A percentile compares a stretch with the other conserved stretches of the same genome.
These are phyloP conservation scores for Drosophila subpulchrella DNA, from an alignment of 1,140 invertebrate genomes.

Conservation along the genomic window DNA sequence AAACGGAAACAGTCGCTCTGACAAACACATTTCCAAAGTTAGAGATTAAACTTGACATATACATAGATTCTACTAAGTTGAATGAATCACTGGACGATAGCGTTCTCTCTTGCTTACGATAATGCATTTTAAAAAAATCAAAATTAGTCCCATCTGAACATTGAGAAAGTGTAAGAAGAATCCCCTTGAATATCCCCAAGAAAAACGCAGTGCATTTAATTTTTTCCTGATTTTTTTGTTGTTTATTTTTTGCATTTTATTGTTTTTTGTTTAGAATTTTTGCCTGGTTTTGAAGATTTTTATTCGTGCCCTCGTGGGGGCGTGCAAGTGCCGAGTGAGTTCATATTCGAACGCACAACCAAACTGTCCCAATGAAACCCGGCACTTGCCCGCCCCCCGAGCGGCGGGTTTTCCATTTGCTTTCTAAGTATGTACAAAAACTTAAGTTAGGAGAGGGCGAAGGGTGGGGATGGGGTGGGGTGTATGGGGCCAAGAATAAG, in stretches of 20 bases:
- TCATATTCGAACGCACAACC: slow-evolving; percentile 56
- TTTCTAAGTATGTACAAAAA: slow-evolving; percentile 73
- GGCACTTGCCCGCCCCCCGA: slow-evolving; percentile 42
- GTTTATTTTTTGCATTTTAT: slow-evolving; percentile 62
- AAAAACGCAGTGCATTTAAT: slow-evolving; percentile 39
- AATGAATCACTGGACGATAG: too few species aligned
- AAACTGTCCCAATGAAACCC: slow-evolving; percentile 58
- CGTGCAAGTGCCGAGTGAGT: slow-evolving; percentile 35
- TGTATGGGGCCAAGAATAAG: slow-evolving; percentile 15
- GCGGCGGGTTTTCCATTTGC: slow-evolving; percentile 53
- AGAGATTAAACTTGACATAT: too few species aligned
- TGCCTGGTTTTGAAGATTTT: slow-evolving; percentile 60
- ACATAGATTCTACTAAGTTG: too few species aligned
- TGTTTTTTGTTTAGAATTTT: slow-evolving; percentile 61
- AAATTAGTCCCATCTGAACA: not conserved
- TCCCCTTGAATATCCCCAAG: not conserved
- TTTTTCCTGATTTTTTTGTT: slow-evolving; percentile 73
- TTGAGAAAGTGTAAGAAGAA: not conserved
- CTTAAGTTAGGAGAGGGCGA: slow-evolving; percentile 48
- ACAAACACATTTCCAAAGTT: too few species aligned
- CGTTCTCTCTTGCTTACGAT: too few species aligned
- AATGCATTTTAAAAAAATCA: too few species aligned
- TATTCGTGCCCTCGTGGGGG: slow-evolving; percentile 46
- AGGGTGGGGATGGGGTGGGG: not conserved
- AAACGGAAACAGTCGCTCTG: too few species aligned